Conservation (phyloP, 2,113 vertebrate genomes). For the Uria aalge region DNA sequence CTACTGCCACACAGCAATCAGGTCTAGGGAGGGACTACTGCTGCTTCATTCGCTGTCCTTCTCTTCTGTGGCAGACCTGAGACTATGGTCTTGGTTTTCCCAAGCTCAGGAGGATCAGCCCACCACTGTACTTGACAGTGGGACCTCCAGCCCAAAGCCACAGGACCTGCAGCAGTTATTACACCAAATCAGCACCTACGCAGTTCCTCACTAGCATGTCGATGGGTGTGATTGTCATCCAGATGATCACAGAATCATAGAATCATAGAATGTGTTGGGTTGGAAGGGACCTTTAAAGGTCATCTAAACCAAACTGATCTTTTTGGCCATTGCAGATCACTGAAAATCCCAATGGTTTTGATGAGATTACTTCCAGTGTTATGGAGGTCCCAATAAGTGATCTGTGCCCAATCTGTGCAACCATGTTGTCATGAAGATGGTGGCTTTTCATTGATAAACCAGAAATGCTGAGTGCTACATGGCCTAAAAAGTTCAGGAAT, state of each 20-base stretch:
- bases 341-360: not conserved
- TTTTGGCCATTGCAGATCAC: not conserved
- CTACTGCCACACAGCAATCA: not conserved
- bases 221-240: fast-evolving
- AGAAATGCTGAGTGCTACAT: not conserved
- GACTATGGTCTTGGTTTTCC: not conserved
- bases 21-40: not conserved
- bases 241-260: not conserved
- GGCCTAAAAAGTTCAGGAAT: not conserved
- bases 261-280: too few species aligned
- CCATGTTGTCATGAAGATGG: not conserved
- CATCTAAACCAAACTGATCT: not conserved
- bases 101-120: not conserved
- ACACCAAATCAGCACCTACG: not conserved
- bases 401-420: not conserved
- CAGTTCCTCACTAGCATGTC: not conserved
- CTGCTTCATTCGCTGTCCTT: not conserved
- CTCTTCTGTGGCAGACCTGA: not conserved
- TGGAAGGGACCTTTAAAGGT: too few species aligned
- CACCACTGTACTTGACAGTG: fast-evolving
- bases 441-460: not conserved
- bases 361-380: not conserved
- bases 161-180: not conserved
- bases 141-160: not conserved
- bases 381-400: not conserved